Evolutionary conservation across 1,140 invertebrate species (phyloP), one percentile per base, ranked within the genome.

Genomic region (Callitettix versicolor): DNA sequence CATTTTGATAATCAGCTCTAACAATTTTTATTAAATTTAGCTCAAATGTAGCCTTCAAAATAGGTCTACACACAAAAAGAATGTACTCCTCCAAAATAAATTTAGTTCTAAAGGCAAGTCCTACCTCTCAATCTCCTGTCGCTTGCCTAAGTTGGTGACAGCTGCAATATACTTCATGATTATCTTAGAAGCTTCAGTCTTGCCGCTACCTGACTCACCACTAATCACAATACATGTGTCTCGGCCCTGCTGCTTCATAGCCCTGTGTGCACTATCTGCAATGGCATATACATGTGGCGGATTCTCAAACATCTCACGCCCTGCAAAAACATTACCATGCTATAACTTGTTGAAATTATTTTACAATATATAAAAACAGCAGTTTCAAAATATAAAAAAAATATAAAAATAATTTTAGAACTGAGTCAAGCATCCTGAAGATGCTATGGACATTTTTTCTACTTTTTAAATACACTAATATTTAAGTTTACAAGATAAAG

Each of bases 151-250:
- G 78, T 94, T 97, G 15, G 94, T 98, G 43, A 98, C 92, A 9
- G 94, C 94, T 6, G 95, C 94, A 58, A 98, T 95, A 68, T 98
- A 98, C 68, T 94, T 91, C 93, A 98, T 98, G 57, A 98, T 96
- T 62, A 98, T 96, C 77, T 98, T 98, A 22, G 92, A 96, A 0
- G 94, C 92, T 73, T 98, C 95, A 7, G 95, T 98, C 73, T 98
- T 98, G 30, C 95, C 95, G 24, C 91, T 85, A 4, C 95, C 93
- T 5, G 91, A 95, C 71, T 98, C 95, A 5, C 95, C 94, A 51
- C 91, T 87, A 69, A 97, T 98, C 3, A 98, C 88, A 55, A 98
- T 95, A 67, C 94, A 97, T 6, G 92, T 95, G 69, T 97, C 92
- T 62, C 82, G 80, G 18, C 88, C 84, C 65, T 83, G 83, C 66